Base-by-base conservation (phyloP, 2,888 invertebrate species). In the Erebia epiphron region DNA sequence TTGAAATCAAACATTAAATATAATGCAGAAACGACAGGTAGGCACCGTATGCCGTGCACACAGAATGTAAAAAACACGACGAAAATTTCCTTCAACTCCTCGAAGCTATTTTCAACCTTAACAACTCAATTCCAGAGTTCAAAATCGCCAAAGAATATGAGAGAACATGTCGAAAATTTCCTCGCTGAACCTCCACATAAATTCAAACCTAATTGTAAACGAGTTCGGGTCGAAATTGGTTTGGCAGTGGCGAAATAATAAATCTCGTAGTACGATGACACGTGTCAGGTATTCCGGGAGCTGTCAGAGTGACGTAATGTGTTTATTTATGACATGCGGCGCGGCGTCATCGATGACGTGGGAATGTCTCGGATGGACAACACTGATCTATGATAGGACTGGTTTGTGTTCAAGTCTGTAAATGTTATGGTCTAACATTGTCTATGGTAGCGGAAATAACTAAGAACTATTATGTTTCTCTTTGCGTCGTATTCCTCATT, bases 251-350 rank as follows among this genome's bases (percentile, higher is more conserved):
- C 2, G 63, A 50, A 21, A 71, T 72, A 74, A 83, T 84, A 86
- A 84, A 85, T 86, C 83, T 80, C 81, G 75, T 77, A 78, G 81
- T 82, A 82, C 82, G 86, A 85, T 86, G 87, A 88, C 87, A 86
- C 86, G 85, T 86, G 89, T 88, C 89, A 86, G 83, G 82, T 83
- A 82, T 79, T 79, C 81, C 86, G 82, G 87, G 86, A 88, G 90
- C 90, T 88, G 90, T 89, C 91, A 86, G 75, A 83, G 79, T 87
- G 85, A 86, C 87, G 88, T 87, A 86, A 89, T 86, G 86, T 88
- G 87, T 89, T 86, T 91, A 90, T 91, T 88, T 86, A 86, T 85
- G 84, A 86, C 83, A 79, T 82, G 79, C 81, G 79, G 72, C 76
- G 21, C 81, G 80, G 77, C 82, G 82, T 82, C 82, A 82, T 77